Evolutionary conservation across 2,113 vertebrate genomes (phyloP).

Genomic region (Pristiophorus japonicus): DNA sequence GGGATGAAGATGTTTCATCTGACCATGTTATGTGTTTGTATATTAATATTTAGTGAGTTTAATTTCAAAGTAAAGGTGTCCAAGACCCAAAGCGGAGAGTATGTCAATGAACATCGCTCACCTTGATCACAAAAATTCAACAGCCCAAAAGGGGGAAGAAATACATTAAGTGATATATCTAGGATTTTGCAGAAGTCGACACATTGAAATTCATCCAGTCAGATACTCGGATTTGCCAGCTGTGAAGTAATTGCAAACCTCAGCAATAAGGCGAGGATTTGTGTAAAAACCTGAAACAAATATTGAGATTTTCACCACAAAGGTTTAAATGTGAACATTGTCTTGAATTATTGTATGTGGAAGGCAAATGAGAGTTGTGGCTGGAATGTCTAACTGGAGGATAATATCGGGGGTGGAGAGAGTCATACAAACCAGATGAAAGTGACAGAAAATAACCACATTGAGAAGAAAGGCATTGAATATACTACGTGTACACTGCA

Average conservation of each 20-base stretch:
- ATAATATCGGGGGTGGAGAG: not conserved
- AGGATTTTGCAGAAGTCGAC: not conserved
- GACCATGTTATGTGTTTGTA: not conserved
- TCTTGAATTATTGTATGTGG: not conserved
- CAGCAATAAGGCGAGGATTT: not conserved
- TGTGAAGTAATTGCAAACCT: not conserved
- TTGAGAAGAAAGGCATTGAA: not conserved
- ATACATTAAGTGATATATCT: not conserved
- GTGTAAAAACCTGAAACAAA: not conserved
- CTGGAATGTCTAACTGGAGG: slow-evolving; percentile 5
- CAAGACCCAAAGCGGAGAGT: not conserved
- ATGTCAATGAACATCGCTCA: not conserved
- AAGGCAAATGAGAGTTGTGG: not conserved
- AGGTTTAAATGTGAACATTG: not conserved
- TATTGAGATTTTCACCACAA: not conserved
- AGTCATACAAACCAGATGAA: not conserved
- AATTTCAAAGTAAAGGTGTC: not conserved
- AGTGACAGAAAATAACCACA: not conserved
- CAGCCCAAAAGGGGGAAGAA: not conserved
- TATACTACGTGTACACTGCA: not conserved
- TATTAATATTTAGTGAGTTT: not conserved
- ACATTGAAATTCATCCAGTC: not conserved
- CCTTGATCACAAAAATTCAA: not conserved
- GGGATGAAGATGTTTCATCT: not conserved
- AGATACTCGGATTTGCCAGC: not conserved